Percentiles rank a stretch among this genome's conserved stretches.
phyloP scores from a whole-genome alignment of 1,140 invertebrate genomes.

The Cyphomyrmex costatus region DNA sequence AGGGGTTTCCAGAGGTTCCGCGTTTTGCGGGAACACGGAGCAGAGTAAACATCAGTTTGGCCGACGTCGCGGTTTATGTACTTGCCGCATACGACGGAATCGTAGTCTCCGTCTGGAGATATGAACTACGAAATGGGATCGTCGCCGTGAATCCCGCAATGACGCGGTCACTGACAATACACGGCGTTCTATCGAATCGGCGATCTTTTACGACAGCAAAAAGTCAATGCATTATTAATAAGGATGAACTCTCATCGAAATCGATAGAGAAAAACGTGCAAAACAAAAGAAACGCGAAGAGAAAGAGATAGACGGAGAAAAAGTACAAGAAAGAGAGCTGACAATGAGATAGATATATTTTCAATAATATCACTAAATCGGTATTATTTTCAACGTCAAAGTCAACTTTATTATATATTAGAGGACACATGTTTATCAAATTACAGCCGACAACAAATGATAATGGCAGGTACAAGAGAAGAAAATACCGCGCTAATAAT shows the following conservation, averaged over 20 bases:
- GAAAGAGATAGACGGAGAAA: background rate
- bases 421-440: background rate
- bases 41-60: conserved; percentile 34
- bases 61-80: conserved; percentile 40
- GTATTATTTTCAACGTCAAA: background rate
- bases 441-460: background rate
- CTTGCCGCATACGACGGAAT: conserved; percentile 16
- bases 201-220: conserved; percentile 47
- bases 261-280: conserved; percentile 13
- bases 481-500: background rate
- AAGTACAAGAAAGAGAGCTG: background rate
- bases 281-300: conserved; percentile 3
- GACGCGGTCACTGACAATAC: conserved; percentile 56
- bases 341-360: conserved; percentile 12
- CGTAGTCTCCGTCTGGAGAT: conserved; percentile 35
- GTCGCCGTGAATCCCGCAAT: conserved; percentile 59
- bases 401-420: background rate
- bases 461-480: background rate
- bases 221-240: conserved; percentile 74
- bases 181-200: conserved; percentile 44
- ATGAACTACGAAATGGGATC: conserved; percentile 51
- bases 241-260: conserved; percentile 41
- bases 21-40: conserved; percentile 23
- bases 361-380: conserved; percentile 14
- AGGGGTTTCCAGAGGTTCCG: conserved; percentile 2